Conservation (phyloP, 2,888 invertebrate species). For the Phytoseiulus persimilis region DNA sequence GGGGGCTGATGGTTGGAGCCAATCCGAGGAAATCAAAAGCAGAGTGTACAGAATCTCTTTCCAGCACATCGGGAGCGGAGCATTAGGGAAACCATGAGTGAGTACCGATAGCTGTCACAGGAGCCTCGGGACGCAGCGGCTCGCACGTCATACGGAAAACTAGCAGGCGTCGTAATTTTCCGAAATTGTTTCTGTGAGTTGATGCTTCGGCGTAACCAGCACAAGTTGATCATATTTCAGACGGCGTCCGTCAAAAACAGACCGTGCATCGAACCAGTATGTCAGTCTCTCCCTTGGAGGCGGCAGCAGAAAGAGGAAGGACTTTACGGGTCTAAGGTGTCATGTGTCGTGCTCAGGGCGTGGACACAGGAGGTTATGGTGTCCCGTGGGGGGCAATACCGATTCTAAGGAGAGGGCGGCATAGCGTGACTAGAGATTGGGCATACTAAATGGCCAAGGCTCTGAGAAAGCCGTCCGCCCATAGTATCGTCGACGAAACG, state of each 20-base stretch:
- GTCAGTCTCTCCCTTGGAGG: neutral
- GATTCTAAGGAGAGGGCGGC: neutral
- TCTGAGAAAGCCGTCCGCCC: neutral
- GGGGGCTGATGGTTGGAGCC: neutral
- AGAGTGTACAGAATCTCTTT: neutral
- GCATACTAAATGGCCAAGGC: slow-evolving; percentile 29
- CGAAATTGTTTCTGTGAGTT: neutral
- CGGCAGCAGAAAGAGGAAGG: neutral
- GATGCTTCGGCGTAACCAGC: neutral
- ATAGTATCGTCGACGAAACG: neutral
- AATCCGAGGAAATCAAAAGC: neutral
- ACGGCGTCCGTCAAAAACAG: neutral
- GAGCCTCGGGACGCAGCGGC: neutral
- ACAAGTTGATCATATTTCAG: neutral
- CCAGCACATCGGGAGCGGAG: neutral
- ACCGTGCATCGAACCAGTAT: neutral
- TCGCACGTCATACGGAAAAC: neutral
- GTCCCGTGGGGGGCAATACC: neutral
- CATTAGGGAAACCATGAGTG: neutral
- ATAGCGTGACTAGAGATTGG: slow-evolving; percentile 36
- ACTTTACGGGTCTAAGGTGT: neutral
- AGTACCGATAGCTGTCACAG: neutral
- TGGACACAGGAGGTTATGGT: neutral
- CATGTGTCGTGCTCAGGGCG: neutral
- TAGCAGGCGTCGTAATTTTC: neutral